Conservation (phyloP, 2,888 invertebrate species). For the Folsomia manolachei region DNA sequence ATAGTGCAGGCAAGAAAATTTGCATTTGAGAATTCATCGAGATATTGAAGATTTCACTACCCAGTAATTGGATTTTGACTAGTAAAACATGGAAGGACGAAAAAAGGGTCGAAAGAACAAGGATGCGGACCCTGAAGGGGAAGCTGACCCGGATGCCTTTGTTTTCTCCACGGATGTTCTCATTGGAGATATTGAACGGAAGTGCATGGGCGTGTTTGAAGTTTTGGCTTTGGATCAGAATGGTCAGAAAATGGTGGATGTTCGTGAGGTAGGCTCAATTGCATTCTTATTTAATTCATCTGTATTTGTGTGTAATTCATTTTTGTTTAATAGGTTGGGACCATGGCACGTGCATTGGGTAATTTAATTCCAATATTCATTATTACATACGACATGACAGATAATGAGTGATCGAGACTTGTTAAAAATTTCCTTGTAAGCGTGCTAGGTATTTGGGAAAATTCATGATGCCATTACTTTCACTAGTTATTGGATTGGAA, state of each 20-base stretch:
- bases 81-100: background rate
- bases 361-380: slow-evolving; percentile 31
- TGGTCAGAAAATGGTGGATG: slow-evolving; percentile 81
- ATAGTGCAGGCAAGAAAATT: too few species aligned
- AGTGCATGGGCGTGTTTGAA: slow-evolving; percentile 73
- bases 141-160: slow-evolving; percentile 19
- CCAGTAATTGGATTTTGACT: too few species aligned
- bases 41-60: too few species aligned
- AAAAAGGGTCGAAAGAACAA: background rate
- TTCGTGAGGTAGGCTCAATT: slow-evolving; percentile 88
- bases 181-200: slow-evolving; percentile 34
- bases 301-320: too few species aligned
- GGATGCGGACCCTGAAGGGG: background rate
- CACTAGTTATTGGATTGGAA: background rate
- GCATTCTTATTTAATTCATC: too few species aligned
- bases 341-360: slow-evolving; percentile 81
- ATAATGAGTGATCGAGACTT: too few species aligned
- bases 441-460: background rate
- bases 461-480: background rate
- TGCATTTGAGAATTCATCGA: too few species aligned
- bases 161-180: slow-evolving; percentile 38
- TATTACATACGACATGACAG: too few species aligned
- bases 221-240: slow-evolving; percentile 93
- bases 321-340: too few species aligned
- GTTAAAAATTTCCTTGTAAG: background rate